phyloP scores from a whole-genome alignment of 2,113 vertebrate species.

The Hyaena hyaena region DNA sequence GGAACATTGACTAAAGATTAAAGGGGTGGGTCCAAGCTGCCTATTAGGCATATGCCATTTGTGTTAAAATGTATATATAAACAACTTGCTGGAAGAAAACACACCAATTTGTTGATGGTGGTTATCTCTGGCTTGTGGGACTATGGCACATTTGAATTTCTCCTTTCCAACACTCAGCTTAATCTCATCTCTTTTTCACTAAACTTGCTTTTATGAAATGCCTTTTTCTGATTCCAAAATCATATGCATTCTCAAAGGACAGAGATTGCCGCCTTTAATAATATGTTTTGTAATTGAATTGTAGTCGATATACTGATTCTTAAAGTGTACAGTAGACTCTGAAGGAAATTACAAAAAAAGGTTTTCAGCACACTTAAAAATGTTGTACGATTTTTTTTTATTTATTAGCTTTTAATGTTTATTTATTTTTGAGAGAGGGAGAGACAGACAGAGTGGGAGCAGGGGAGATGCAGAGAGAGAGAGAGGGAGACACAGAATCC shows the following conservation, averaged over 20 bases:
- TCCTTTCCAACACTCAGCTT: background rate
- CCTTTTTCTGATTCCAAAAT: conserved; percentile 35
- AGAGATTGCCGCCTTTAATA: background rate
- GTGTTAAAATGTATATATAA: background rate
- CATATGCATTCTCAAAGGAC: background rate
- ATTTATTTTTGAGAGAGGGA: too few relatives aligned
- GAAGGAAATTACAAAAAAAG: background rate
- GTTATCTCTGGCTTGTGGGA: background rate
- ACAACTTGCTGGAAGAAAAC: background rate
- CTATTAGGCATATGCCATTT: background rate
- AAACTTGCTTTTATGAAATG: conserved; percentile 22
- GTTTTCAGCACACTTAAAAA: background rate
- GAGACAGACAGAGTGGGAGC: too few relatives aligned
- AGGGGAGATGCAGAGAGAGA: too few relatives aligned
- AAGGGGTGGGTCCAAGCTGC: background rate
- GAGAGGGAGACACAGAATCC: too few relatives aligned
- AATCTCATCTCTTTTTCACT: background rate
- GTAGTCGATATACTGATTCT: background rate
- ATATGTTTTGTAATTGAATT: background rate
- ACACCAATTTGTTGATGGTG: background rate
- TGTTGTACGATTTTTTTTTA: too few relatives aligned
- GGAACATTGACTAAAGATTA: background rate
- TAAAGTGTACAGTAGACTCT: background rate
- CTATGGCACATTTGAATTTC: background rate
- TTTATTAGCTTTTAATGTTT: too few relatives aligned